These are phyloP conservation scores for Ametastegia equiseti DNA, from an alignment of 2,888 invertebrate species.

Conservation along the genomic window DNA sequence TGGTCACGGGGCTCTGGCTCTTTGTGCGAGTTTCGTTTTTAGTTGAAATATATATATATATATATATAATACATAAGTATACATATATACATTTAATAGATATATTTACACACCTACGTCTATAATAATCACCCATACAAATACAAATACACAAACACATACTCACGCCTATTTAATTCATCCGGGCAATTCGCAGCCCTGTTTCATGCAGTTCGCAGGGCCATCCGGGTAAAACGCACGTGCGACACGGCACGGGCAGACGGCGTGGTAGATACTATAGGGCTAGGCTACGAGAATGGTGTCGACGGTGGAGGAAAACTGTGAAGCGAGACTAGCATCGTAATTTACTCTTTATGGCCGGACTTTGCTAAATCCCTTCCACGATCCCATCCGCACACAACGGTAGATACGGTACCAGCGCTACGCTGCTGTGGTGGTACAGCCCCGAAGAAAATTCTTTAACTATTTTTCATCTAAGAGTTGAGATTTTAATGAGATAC, in stretches of 20 bases:
- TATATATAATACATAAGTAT: no score
- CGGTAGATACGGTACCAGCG: slow-evolving; percentile 33
- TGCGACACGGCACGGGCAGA: slow-evolving; percentile 31
- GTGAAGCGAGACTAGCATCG: slow-evolving; percentile 67
- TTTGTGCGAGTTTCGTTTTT: slow-evolving; percentile 55
- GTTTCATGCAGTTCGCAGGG: background rate
- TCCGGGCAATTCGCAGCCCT: slow-evolving; percentile 24
- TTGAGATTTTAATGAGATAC: background rate
- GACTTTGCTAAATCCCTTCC: slow-evolving; percentile 68
- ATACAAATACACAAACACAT: background rate
- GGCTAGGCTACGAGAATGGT: slow-evolving; percentile 37
- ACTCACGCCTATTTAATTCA: background rate
- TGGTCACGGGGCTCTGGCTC: slow-evolving; percentile 23
- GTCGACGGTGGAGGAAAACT: slow-evolving; percentile 63
- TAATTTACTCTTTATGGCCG: slow-evolving; percentile 69
- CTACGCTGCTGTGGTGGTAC: slow-evolving; percentile 27
- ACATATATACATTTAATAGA: no score
- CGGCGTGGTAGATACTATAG: background rate
- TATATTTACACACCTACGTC: no score
- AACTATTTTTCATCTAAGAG: background rate
- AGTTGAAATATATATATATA: slow-evolving; percentile 48
- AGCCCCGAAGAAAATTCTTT: background rate
- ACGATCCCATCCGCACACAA: slow-evolving; percentile 51
- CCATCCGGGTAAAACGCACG: background rate
- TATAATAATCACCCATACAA: background rate